phyloP scores from a whole-genome alignment of 2,797 vertebrate genomes.

The Phalanger gymnotis region DNA sequence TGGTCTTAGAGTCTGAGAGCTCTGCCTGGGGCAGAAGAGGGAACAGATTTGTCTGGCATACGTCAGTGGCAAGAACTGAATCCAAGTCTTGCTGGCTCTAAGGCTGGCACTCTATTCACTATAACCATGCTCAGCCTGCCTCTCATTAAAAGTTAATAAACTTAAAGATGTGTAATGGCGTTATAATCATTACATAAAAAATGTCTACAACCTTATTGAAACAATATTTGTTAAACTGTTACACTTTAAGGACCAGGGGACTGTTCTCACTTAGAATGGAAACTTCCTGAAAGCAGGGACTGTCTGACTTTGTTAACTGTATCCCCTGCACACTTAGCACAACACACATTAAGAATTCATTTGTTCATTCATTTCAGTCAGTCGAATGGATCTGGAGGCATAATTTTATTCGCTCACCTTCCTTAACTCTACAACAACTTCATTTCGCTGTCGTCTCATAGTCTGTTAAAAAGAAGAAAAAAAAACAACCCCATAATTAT shows the following conservation, averaged over 20 bases:
- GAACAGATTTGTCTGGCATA: background rate
- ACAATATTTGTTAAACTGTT: background rate
- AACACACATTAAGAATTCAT: background rate
- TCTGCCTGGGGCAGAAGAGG: background rate
- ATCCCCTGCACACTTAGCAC: background rate
- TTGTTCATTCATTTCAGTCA: background rate
- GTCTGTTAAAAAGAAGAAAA: conserved; percentile 87
- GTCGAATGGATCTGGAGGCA: conserved; percentile 33
- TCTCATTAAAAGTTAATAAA: background rate
- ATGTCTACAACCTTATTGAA: background rate
- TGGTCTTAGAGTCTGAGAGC: background rate
- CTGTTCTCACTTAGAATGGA: background rate
- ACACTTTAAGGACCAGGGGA: background rate
- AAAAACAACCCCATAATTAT: background rate
- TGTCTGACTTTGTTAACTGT: background rate
- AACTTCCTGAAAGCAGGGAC: background rate
- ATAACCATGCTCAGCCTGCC: background rate
- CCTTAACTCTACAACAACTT: conserved; percentile 98
- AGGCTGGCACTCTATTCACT: background rate
- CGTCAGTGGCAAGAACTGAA: background rate
- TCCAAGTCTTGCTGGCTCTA: background rate
- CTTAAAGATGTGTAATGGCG: background rate
- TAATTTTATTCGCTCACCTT: conserved; percentile 88
- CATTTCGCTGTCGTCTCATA: conserved; percentile 99
- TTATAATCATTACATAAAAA: background rate